Conservation (phyloP, 2,113 vertebrate genomes). For the Takifugu bimaculatus region DNA sequence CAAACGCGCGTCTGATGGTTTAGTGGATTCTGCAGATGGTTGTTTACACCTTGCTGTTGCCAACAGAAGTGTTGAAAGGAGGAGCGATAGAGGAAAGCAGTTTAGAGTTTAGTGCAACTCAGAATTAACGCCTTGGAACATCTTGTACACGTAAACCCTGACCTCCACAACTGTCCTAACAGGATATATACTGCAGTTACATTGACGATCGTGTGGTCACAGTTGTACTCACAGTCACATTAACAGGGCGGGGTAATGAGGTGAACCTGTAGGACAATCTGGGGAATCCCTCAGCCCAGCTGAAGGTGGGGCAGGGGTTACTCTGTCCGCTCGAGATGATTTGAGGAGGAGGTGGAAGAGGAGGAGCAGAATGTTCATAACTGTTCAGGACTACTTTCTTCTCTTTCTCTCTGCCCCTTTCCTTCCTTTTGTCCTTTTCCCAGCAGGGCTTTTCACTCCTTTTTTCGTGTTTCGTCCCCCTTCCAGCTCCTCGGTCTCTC, state of each 20-base stretch:
- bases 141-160: not conserved
- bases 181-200: not conserved
- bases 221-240: constrained; percentile 74
- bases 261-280: constrained; percentile 75
- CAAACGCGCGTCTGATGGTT: not conserved
- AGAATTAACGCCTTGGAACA: too few species aligned
- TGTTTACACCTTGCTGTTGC: constrained; percentile 9
- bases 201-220: not conserved
- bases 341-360: constrained; percentile 12
- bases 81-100: not conserved
- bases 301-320: constrained; percentile 49
- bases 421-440: constrained; percentile 39
- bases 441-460: constrained; percentile 28
- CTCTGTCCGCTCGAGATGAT: constrained; percentile 16
- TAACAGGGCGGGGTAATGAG: constrained; percentile 71
- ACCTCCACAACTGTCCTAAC: not conserved
- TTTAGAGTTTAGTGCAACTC: not conserved
- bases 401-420: constrained; percentile 55
- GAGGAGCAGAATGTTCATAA: constrained; percentile 22
- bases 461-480: constrained; percentile 24
- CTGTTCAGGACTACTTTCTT: constrained; percentile 25
- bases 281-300: constrained; percentile 71
- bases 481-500: constrained; percentile 26
- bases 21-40: constrained; percentile 14
- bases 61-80: constrained; percentile 4